Percentiles rank a stretch among this genome's conserved stretches.
Conservation (phyloP, 2,888 invertebrate species). For the Acanthosepion esculentum region DNA sequence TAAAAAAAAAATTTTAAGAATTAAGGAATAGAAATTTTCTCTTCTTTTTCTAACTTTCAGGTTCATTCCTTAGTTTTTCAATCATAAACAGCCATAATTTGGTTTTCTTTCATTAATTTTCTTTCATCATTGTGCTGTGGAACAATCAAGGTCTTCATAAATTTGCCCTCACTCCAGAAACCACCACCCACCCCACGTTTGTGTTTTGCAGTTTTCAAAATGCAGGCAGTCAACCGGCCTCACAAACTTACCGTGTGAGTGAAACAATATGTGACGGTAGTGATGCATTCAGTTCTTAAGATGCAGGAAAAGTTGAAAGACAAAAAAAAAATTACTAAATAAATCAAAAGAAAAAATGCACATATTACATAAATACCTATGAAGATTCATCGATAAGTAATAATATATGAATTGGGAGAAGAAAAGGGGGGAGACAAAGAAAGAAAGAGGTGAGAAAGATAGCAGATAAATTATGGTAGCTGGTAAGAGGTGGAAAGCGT, state of each 20-base stretch:
- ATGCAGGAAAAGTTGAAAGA: neutral
- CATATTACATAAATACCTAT: neutral
- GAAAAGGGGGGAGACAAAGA: neutral
- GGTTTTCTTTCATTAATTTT: neutral
- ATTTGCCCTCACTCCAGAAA: neutral
- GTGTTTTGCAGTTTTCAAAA: constrained; percentile 17
- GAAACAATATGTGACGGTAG: neutral
- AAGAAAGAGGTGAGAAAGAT: neutral
- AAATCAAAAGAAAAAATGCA: neutral
- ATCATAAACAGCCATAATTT: neutral
- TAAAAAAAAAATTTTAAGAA: neutral
- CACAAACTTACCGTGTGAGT: neutral
- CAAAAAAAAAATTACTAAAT: neutral
- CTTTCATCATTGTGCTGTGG: neutral
- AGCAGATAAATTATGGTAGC: neutral
- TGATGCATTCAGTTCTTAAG: neutral
- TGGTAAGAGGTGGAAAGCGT: neutral
- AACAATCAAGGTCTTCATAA: constrained; percentile 16
- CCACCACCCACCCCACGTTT: neutral
- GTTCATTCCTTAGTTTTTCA: neutral
- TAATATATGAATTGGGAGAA: neutral
- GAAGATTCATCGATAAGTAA: constrained; percentile 22
- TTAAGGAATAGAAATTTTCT: neutral
- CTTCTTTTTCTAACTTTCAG: neutral
- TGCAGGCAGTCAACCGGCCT: neutral